Base-by-base conservation (phyloP, 2,797 vertebrate genomes). In the Cygnus olor region DNA sequence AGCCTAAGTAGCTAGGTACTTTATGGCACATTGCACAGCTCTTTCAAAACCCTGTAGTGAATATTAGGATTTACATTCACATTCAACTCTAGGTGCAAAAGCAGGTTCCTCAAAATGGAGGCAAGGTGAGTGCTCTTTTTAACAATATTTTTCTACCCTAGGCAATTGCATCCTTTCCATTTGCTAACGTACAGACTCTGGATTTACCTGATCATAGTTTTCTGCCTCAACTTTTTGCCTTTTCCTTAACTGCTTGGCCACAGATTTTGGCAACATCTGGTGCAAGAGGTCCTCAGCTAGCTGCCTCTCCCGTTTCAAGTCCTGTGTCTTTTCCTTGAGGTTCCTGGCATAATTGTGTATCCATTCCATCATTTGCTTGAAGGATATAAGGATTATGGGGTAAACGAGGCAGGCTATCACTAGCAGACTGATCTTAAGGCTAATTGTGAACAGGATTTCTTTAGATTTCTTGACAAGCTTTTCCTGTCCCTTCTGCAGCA, bases 221-320 rank as follows among this genome's bases (percentile, higher is more conserved):
- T 99, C 99, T 3, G 99, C 99, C 95, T 99, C 98, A 0, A 99
- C 98, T 1, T 98, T 98, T 74, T 98, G 98, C 13, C 91, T 76
- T 79, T 98, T 98, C 13, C 99, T 97, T 3, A 99, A 98, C 96
- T 99, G 99, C 90, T 98, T 98, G 93, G 98, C 98, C 8, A 99
- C 99, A 4, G 98, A 98, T 88, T 98, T 99, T 28, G 99, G 99
- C 90, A 99, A 60, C 99, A 99, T 99, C 94, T 99, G 99, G 89
- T 99, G 98, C 68, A 99, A 96, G 69, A 99, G 98, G 53, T 99
- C 98, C 94, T 99, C 99, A 1, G 98, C 98, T 16, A 99, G 84
- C 25, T 49, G 95, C 72, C 98, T 97, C 96, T 99, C 98, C 56
- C 79, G 97, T 86, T 98, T 99, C 76, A 99, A 96, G 65, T 98